Base-by-base conservation (phyloP, 2,113 vertebrate genomes). In the Formicarius rufipectus region DNA sequence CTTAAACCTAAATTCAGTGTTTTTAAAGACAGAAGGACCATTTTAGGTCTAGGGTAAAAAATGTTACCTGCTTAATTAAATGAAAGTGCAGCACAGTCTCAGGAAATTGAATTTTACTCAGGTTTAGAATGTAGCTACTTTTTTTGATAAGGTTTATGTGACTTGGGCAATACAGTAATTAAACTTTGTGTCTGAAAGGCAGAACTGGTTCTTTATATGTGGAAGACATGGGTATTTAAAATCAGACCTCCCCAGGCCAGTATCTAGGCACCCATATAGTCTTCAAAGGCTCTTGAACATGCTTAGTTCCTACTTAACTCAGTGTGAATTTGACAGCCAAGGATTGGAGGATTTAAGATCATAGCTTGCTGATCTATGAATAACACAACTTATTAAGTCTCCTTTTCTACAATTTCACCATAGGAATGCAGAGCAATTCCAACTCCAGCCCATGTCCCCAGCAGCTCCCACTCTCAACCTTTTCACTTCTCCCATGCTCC, bases 281-380 rank as follows among this genome's bases (percentile, higher is more conserved):
- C 77, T 93, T 92, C 92, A 93, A 92, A 95, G 88, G 31, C 44
- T 30, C 39, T 72, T 44, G 40, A 86, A 14, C 52, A 47, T 49
- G 16, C 33, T 90, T 86, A 60, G 47, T 16, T 89, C 73, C 47
- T 86, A 56, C 53, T 90, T 76, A 91, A 63, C 78, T 86, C 72
- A 52, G 90, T 56, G 56, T 94, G 76, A 93, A 75, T 86, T 90
- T 86, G 83, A 96, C 79, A 92, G 83, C 77, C 56, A 77, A 62
- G 42, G n/a, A 62, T 67, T 85, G 60, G 21, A 85, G 75, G 87
- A 92, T 89, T 96, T 79, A 75, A 94, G 64, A 77, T 90, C 12
- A 37, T 44, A 78, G 89, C 28, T 2, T 6, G 50, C 77, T 81
- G 64, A 52, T 84, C 64, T 75, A 37, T 75, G 72, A 72, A 60